Conservation (phyloP, 2,888 invertebrate species). For the Zygothrica quintamaculata region DNA sequence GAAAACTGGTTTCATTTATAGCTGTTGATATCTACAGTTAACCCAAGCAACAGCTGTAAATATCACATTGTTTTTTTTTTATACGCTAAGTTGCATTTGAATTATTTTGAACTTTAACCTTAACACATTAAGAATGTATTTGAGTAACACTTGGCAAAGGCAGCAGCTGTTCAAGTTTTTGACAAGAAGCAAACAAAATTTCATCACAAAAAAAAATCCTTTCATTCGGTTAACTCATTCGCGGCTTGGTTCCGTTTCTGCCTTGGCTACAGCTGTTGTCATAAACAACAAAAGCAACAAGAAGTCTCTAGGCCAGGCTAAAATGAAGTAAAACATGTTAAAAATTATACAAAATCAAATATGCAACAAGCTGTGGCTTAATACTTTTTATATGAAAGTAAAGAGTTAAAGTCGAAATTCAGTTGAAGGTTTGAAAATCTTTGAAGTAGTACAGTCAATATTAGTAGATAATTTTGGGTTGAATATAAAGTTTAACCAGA, state of each 20-base stretch:
- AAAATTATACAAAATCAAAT: too few relatives aligned
- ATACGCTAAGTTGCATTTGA: conserved; percentile 50
- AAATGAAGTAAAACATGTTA: too few relatives aligned
- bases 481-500: too few relatives aligned
- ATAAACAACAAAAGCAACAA: conserved; percentile 17
- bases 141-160: conserved; percentile 47
- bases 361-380: too few relatives aligned
- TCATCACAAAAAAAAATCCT: conserved; percentile 17
- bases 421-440: too few relatives aligned
- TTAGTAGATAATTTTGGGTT: too few relatives aligned
- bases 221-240: conserved; percentile 53
- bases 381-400: too few relatives aligned
- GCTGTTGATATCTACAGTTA: background rate
- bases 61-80: conserved; percentile 15
- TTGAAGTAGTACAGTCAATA: too few relatives aligned
- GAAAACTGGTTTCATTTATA: conserved; percentile 29
- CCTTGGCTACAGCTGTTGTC: conserved; percentile 48
- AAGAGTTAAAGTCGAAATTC: too few relatives aligned
- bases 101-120: conserved; percentile 31
- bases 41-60: conserved; percentile 41
- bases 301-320: too few relatives aligned
- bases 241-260: conserved; percentile 35
- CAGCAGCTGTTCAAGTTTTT: conserved; percentile 48
- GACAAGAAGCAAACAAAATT: conserved; percentile 38
- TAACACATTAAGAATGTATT: conserved; percentile 40